These are phyloP conservation scores for Alviniconcha strummeri DNA, from an alignment of 2,888 invertebrate genomes.

Conservation along the genomic window DNA sequence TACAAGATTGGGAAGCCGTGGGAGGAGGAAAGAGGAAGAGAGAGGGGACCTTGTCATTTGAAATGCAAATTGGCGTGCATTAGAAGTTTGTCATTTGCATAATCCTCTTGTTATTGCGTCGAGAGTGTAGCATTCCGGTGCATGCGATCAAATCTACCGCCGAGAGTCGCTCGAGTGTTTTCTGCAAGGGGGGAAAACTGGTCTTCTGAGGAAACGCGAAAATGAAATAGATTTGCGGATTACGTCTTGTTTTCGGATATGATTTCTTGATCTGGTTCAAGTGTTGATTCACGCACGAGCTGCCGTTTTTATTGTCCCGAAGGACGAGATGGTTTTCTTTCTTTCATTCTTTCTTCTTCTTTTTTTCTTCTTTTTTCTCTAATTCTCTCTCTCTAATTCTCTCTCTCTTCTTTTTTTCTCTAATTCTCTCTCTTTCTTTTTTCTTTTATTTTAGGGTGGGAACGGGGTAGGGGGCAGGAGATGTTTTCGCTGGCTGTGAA, in stretches of 20 bases:
- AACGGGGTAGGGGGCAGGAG: too few species aligned
- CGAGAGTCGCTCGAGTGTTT: neutral
- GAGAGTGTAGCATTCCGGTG: neutral
- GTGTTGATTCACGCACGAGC: neutral
- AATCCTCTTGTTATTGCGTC: conserved; percentile 25
- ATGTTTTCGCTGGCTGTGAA: too few species aligned
- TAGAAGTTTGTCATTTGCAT: conserved; percentile 10
- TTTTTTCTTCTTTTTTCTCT: too few species aligned
- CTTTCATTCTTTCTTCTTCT: too few species aligned
- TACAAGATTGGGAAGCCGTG: neutral
- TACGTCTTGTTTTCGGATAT: neutral
- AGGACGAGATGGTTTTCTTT: too few species aligned
- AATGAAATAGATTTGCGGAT: neutral
- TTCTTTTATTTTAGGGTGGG: too few species aligned
- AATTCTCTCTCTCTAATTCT: too few species aligned
- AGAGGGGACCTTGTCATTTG: neutral
- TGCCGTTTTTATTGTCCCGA: too few species aligned
- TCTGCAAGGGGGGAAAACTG: neutral
- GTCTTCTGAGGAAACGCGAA: neutral
- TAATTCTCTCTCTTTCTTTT: too few species aligned
- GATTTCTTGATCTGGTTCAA: neutral
- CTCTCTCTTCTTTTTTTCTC: too few species aligned
- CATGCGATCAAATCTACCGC: neutral
- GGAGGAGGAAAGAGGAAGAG: neutral
- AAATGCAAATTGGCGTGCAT: conserved; percentile 19